Evolutionary conservation across 2,113 vertebrate genomes (phyloP).

Genomic region (Formicarius rufipectus): DNA sequence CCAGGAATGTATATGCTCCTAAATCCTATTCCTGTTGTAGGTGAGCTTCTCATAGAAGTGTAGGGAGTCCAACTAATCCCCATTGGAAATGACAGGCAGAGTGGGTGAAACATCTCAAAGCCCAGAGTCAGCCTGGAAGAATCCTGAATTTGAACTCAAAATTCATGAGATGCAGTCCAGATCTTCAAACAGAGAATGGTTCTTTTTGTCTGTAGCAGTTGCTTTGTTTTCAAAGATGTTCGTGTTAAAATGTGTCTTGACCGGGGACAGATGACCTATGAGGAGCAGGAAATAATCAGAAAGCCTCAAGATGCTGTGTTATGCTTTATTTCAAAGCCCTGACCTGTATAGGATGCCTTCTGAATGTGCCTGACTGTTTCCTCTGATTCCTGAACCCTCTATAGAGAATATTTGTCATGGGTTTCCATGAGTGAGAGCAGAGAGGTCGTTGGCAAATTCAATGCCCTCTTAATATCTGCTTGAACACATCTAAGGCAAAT

Average conservation of each 20-base stretch:
- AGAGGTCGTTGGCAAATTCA: constrained; percentile 13
- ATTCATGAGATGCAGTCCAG: background rate
- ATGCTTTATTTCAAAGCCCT: background rate
- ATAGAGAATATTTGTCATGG: background rate
- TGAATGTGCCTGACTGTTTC: background rate
- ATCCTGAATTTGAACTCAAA: background rate
- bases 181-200: background rate
- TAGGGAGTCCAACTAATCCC: background rate
- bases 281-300: background rate
- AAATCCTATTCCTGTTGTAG: background rate
- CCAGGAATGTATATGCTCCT: background rate
- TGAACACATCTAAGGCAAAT: constrained; percentile 43
- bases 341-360: background rate
- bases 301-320: background rate
- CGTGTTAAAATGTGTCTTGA: constrained; percentile 3
- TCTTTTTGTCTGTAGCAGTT: background rate
- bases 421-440: background rate
- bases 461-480: constrained; percentile 11
- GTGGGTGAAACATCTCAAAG: background rate
- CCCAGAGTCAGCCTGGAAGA: background rate
- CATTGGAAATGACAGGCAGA: background rate
- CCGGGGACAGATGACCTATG: background rate
- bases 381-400: background rate
- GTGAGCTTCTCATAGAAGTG: background rate
- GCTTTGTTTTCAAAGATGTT: background rate